A percentile compares a stretch with the other conserved stretches of the same genome.
phyloP scores from a whole-genome alignment of 2,888 invertebrate species.

The Polia nebulosa region DNA sequence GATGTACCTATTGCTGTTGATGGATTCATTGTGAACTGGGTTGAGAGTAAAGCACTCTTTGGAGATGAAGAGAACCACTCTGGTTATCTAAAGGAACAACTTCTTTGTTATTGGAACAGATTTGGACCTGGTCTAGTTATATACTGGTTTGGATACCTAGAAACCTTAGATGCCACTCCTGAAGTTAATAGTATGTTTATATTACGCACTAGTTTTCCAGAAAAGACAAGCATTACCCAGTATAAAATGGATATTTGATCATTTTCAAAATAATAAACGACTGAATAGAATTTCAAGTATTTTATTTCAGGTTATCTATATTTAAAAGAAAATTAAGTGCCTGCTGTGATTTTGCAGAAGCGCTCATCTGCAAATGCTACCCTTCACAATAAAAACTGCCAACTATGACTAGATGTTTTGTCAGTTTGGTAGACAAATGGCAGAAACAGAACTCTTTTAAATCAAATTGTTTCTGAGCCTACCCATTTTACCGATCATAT shows the following conservation, averaged over 20 bases:
- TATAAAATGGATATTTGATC: conserved; percentile 81
- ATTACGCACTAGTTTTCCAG: conserved; percentile 90
- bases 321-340: neutral
- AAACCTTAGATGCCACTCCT: conserved; percentile 92
- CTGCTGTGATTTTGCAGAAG: neutral
- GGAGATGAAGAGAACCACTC: conserved; percentile 96
- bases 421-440: no score
- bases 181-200: conserved; percentile 92
- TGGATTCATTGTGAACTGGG: conserved; percentile 97
- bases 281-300: neutral
- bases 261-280: neutral
- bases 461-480: no score
- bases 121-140: conserved; percentile 98
- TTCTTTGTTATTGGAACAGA: conserved; percentile 97
- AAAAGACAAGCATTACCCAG: conserved; percentile 86
- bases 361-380: no score
- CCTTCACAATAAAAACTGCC: no score
- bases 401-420: no score
- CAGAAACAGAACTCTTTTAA: no score
- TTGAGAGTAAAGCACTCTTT: conserved; percentile 99
- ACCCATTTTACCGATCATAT: no score
- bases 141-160: conserved; percentile 98
- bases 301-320: neutral
- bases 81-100: conserved; percentile 95
- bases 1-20: conserved; percentile 97